Evolutionary conservation across 2,888 invertebrate genomes (phyloP).

Genomic region (Raillietiella orientalis): DNA sequence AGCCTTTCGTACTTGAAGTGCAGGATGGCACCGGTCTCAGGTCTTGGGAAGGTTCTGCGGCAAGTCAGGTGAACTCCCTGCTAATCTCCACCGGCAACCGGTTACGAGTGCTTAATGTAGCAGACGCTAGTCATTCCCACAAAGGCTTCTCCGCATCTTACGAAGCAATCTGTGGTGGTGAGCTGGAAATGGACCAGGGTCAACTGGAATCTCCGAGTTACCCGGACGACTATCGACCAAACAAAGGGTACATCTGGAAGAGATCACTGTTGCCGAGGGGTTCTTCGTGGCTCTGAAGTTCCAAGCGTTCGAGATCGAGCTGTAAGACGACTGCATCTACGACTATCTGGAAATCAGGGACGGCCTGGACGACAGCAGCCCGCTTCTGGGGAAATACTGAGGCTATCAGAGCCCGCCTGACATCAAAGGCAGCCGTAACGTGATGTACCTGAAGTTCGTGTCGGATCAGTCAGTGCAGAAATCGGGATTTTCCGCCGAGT

Average conservation of each 20-base stretch:
- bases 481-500: conserved; percentile 81
- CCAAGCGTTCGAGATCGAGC: conserved; percentile 81
- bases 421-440: conserved; percentile 65
- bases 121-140: no score
- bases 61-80: no score
- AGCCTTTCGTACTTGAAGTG: conserved; percentile 61
- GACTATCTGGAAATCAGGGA: conserved; percentile 87
- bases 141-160: no score
- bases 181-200: conserved; percentile 38
- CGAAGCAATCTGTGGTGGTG: conserved; percentile 80
- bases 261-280: conserved; percentile 60
- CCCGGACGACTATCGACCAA: conserved; percentile 83
- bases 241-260: conserved; percentile 86
- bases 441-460: conserved; percentile 71
- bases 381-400: conserved; percentile 61
- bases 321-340: conserved; percentile 92
- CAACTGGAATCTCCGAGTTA: conserved; percentile 88
- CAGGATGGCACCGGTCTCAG: conserved; percentile 75
- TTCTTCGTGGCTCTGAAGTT: conserved; percentile 69
- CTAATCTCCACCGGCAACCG: no score
- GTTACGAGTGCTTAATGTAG: no score
- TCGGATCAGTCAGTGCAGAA: conserved; percentile 93
- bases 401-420: conserved; percentile 81
- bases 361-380: conserved; percentile 46
- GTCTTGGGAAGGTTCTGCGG: no score